phyloP scores from a whole-genome alignment of 1,140 invertebrate species.

The Chelonus insularis region DNA sequence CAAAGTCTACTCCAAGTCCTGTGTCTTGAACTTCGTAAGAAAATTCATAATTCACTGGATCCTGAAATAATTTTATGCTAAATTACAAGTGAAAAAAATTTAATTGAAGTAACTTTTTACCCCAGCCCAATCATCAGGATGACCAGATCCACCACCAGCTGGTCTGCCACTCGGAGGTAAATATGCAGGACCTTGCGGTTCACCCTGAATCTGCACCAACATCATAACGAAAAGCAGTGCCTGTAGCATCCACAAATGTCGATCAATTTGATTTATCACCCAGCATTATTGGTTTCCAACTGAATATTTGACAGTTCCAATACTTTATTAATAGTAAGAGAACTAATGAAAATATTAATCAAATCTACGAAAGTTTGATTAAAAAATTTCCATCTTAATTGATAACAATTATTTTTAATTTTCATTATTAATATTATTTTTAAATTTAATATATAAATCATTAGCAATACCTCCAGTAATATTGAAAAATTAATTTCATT shows the following conservation, averaged over 20 bases:
- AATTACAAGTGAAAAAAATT: slow-evolving; percentile 21
- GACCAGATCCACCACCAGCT: slow-evolving; percentile 38
- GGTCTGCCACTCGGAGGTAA: slow-evolving; percentile 58
- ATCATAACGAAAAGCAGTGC: slow-evolving; percentile 46
- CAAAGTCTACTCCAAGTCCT: slow-evolving; percentile 63
- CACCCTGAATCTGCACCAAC: slow-evolving; percentile 46
- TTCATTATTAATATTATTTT: no score
- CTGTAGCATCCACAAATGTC: slow-evolving; percentile 32
- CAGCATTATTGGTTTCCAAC: not conserved
- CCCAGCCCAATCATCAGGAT: slow-evolving; percentile 57
- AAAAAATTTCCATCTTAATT: no score
- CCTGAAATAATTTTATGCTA: slow-evolving; percentile 49
- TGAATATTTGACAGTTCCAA: not conserved
- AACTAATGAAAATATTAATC: no score
- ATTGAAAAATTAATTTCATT: not conserved
- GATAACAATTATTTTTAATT: no score
- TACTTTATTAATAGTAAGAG: not conserved
- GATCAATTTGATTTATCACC: slow-evolving; percentile 7
- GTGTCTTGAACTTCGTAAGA: slow-evolving; percentile 68
- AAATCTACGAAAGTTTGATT: no score
- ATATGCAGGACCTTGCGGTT: slow-evolving; percentile 61
- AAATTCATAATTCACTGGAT: slow-evolving; percentile 70
- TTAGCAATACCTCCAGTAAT: no score
- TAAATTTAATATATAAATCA: no score
- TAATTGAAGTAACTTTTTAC: slow-evolving; percentile 34